Evolutionary conservation across 2,113 vertebrate genomes (phyloP).

Genomic region (Toxotes jaculatrix): DNA sequence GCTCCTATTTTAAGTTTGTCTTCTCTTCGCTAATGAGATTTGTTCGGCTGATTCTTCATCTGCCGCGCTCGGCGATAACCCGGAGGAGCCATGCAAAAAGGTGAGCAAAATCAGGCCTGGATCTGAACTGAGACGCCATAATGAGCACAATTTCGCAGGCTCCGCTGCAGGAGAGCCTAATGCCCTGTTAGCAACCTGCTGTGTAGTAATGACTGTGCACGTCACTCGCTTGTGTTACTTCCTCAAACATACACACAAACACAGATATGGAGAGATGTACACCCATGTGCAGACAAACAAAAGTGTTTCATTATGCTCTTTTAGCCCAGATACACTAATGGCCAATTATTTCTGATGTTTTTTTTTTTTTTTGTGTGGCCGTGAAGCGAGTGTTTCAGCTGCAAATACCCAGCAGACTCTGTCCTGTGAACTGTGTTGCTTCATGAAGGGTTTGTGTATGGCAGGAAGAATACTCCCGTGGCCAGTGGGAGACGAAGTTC

Average conservation of each 20-base stretch:
- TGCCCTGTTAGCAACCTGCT: conserved; percentile 67
- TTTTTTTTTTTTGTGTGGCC: background rate
- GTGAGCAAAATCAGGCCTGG: conserved; percentile 14
- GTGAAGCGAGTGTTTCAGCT: conserved; percentile 3
- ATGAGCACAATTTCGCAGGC: conserved; percentile 60
- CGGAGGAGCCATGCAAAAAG: conserved; percentile 21
- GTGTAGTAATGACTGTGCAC: conserved; percentile 71
- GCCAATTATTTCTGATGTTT: conserved; percentile 73
- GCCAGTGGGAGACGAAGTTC: conserved; percentile 10
- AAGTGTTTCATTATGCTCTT: conserved; percentile 49
- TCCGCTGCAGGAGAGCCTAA: conserved; percentile 50
- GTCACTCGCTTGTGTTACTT: conserved; percentile 41
- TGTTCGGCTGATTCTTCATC: conserved; percentile 43
- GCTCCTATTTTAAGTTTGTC: conserved; percentile 14
- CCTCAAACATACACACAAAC: conserved; percentile 48
- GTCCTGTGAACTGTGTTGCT: conserved; percentile 44
- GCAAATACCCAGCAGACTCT: conserved; percentile 26
- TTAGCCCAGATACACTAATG: conserved; percentile 64
- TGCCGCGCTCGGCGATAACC: conserved; percentile 8
- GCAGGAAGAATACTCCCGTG: background rate
- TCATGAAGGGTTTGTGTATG: conserved; percentile 6
- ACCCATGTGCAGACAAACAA: conserved; percentile 49
- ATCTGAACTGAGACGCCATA: conserved; percentile 54
- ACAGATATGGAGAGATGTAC: conserved; percentile 28
- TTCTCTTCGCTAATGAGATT: conserved; percentile 63